Conservation (phyloP, 1,140 invertebrate species). For the Hyphantria cunea region DNA sequence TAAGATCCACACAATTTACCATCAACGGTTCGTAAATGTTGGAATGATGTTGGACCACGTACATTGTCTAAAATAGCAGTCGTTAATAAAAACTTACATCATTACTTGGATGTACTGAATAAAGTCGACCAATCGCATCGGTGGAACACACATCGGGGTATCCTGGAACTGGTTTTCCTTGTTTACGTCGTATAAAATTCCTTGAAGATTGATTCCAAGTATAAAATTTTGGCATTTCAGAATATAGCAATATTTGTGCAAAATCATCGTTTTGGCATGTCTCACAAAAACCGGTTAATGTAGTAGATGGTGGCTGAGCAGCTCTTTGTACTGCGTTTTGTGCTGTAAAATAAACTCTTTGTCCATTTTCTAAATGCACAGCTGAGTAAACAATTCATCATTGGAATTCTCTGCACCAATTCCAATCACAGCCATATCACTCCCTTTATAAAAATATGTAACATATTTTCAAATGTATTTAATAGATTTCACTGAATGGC, state of each 20-base stretch:
- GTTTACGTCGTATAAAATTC: neutral
- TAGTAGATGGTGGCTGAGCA: constrained; percentile 26
- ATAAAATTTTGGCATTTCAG: constrained; percentile 2
- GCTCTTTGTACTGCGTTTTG: constrained; percentile 18
- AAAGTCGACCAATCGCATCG: constrained; percentile 33
- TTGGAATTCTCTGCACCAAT: neutral
- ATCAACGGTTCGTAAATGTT: constrained; percentile 32
- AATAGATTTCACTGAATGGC: no score
- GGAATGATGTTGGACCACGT: constrained; percentile 30
- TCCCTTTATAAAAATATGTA: no score
- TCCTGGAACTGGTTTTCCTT: constrained; percentile 21
- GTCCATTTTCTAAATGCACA: neutral
- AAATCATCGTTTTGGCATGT: constrained; percentile 32
- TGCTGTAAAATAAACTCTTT: constrained; percentile 43
- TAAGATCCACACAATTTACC: constrained; percentile 39
- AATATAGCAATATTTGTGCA: constrained; percentile 29
- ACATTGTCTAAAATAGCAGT: constrained; percentile 24
- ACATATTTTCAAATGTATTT: no score
- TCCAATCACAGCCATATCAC: no score
- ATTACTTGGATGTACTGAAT: constrained; percentile 27
- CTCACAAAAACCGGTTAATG: constrained; percentile 34
- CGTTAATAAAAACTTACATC: constrained; percentile 28
- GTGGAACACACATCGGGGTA: constrained; percentile 34
- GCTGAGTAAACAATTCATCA: neutral
- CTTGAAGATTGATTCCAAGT: constrained; percentile 1